phyloP scores from a whole-genome alignment of 2,113 vertebrate genomes.

The Zeus faber region DNA sequence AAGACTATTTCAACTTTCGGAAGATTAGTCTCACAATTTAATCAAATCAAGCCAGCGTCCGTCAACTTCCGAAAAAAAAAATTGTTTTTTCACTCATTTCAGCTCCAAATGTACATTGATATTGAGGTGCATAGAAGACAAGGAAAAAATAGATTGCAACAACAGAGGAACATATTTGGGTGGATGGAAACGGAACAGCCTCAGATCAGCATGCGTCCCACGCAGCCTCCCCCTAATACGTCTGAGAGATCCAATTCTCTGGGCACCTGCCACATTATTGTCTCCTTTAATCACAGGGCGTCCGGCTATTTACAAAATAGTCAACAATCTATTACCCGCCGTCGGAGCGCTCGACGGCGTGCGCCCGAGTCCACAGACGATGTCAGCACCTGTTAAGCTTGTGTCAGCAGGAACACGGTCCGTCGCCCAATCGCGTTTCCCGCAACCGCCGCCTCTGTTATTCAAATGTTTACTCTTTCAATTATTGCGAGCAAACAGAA shows the following conservation, averaged over 20 bases:
- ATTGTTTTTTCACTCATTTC: too few relatives aligned
- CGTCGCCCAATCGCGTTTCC: slow-evolving; percentile 32
- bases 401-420: slow-evolving; percentile 31
- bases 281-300: slow-evolving; percentile 57
- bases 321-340: slow-evolving; percentile 33
- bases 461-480: slow-evolving; percentile 8
- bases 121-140: too few relatives aligned
- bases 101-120: too few relatives aligned
- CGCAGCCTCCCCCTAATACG: slow-evolving; percentile 33
- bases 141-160: too few relatives aligned
- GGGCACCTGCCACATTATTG: slow-evolving; percentile 44
- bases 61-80: too few relatives aligned
- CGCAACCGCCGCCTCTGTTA: slow-evolving; percentile 29
- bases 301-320: slow-evolving; percentile 43
- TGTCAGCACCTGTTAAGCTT: slow-evolving; percentile 28
- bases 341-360: slow-evolving; percentile 22
- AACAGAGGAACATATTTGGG: too few relatives aligned
- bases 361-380: slow-evolving; percentile 28
- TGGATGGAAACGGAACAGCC: too few relatives aligned
- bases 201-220: slow-evolving; percentile 43
- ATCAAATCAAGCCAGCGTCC: too few relatives aligned
- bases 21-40: too few relatives aligned
- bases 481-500: slow-evolving; percentile 33
- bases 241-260: background rate
- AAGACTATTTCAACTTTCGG: too few relatives aligned